Conservation (phyloP, 2,113 vertebrate genomes). For the Clarias gariepinus region DNA sequence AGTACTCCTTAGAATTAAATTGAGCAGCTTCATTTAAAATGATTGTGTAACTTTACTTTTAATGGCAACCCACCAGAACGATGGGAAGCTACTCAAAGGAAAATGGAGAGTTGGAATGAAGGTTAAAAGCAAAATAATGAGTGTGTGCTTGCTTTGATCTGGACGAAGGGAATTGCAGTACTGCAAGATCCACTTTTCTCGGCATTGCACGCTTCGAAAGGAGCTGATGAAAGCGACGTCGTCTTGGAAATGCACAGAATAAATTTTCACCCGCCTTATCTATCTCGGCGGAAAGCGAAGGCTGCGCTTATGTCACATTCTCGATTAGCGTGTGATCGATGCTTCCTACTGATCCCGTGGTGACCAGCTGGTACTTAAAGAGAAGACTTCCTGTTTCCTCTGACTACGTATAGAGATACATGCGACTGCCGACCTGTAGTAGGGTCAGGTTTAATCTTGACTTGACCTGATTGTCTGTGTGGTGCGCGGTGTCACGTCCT, state of each 20-base stretch:
- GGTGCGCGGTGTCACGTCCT: background rate
- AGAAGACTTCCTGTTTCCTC: slow-evolving; percentile 4
- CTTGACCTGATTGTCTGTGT: background rate
- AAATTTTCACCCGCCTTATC: slow-evolving; percentile 12
- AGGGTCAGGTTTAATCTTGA: background rate
- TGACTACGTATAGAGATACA: background rate
- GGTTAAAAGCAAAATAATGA: background rate
- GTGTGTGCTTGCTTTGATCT: background rate
- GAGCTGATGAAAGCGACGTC: background rate
- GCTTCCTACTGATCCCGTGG: slow-evolving; percentile 26
- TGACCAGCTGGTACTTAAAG: slow-evolving; percentile 56
- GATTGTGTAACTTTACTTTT: background rate
- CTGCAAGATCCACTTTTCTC: background rate
- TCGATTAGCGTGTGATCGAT: slow-evolving; percentile 25
- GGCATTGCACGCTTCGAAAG: background rate
- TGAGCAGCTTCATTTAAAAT: background rate
- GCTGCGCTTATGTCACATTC: slow-evolving; percentile 18
- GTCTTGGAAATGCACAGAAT: slow-evolving; percentile 20
- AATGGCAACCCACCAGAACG: background rate
- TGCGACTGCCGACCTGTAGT: background rate
- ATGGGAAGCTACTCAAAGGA: background rate
- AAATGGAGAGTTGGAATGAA: background rate
- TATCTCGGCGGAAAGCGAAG: slow-evolving; percentile 13
- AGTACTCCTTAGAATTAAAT: background rate
- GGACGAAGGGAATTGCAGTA: background rate